Conservation (phyloP, 2,797 vertebrate species). For the Choloepus didactylus region DNA sequence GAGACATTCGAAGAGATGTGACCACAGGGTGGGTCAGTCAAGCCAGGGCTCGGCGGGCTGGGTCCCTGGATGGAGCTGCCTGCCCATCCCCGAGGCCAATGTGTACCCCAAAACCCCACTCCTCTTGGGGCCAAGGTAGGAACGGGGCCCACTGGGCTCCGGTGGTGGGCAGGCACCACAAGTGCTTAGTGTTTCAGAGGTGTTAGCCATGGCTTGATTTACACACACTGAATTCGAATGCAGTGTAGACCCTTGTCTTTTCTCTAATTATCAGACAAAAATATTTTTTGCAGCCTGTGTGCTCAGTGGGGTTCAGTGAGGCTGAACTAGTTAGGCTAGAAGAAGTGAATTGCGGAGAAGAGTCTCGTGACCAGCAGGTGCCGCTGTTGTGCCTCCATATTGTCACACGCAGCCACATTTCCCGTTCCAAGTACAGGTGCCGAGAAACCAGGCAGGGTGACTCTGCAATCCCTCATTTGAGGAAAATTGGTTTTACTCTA, state of each 20-base stretch:
- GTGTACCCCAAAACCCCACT: background rate
- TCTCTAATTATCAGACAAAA: background rate
- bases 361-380: slow-evolving; percentile 56
- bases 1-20: background rate
- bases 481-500: background rate
- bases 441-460: background rate
- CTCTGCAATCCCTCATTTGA: background rate
- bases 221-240: background rate
- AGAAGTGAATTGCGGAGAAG: no score
- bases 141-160: background rate
- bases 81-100: background rate
- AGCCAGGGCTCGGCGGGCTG: background rate
- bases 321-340: background rate
- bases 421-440: background rate
- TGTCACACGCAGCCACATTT: accelerated
- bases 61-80: no score
- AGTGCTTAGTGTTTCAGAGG: no score
- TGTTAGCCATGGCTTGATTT: accelerated
- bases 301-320: background rate
- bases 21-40: background rate
- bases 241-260: no score
- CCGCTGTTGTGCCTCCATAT: slow-evolving; percentile 8
- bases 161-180: background rate
- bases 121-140: accelerated
- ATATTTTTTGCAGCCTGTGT: background rate